phyloP scores from a whole-genome alignment of 1,140 invertebrate genomes.

The Bombus fervidus region DNA sequence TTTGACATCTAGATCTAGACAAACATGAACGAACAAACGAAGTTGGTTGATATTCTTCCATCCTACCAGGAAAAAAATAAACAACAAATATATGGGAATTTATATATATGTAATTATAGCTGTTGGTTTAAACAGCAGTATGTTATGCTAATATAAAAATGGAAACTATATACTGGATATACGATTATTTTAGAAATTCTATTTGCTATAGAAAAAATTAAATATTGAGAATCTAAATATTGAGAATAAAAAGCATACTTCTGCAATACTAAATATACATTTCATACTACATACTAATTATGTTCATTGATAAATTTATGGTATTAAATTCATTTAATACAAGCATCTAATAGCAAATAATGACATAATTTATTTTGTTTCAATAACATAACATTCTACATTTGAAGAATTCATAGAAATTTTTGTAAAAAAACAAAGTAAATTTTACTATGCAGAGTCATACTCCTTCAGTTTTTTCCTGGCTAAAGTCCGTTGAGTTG shows the following conservation, averaged over 20 bases:
- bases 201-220: not conserved
- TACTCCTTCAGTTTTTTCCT: constrained; percentile 81
- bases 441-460: constrained; percentile 67
- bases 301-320: not conserved
- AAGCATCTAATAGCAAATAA: constrained; percentile 18
- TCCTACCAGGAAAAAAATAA: constrained; percentile 43
- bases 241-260: not conserved
- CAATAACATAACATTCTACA: constrained; percentile 13
- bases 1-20: constrained; percentile 78
- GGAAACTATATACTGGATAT: not conserved
- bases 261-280: not conserved
- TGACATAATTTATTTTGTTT: constrained; percentile 38
- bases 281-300: not conserved
- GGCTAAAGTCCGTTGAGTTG: constrained; percentile 80
- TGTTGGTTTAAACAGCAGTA: not conserved
- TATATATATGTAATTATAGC: not conserved
- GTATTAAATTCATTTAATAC: constrained; percentile 10
- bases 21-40: constrained; percentile 62
- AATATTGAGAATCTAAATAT: not conserved
- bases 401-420: constrained; percentile 6
- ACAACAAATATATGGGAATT: constrained; percentile 8
- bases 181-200: not conserved
- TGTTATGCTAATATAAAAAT: not conserved
- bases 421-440: constrained; percentile 1
- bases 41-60: constrained; percentile 58